phyloP scores from a whole-genome alignment of 2,113 vertebrate species.

The Carollia perspicillata region DNA sequence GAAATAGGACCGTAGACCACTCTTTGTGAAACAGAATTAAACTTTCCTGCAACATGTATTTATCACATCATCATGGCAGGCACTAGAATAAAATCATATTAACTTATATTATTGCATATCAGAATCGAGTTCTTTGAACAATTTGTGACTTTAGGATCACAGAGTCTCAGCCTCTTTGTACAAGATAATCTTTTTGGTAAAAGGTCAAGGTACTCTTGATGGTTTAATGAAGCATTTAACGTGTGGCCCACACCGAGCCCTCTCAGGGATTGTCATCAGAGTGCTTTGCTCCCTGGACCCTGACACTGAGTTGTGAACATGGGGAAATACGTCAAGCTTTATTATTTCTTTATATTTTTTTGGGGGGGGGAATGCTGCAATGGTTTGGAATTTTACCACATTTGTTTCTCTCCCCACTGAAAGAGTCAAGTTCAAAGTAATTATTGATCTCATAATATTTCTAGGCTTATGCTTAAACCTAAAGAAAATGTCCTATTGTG shows the following conservation, averaged over 20 bases:
- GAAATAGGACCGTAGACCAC: background rate
- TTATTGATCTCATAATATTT: background rate
- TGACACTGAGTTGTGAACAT: background rate
- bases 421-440: background rate
- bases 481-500: background rate
- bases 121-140: slow-evolving; percentile 15
- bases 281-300: slow-evolving; percentile 26
- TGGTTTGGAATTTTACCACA: background rate
- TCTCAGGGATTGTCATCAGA: slow-evolving; percentile 19
- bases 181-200: slow-evolving; percentile 47
- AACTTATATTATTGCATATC: background rate
- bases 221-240: slow-evolving; percentile 67
- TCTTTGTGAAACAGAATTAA: background rate
- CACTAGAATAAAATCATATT: slow-evolving; percentile 2
- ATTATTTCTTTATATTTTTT: slow-evolving; percentile 5
- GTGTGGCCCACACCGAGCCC: slow-evolving; percentile 38
- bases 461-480: background rate
- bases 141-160: slow-evolving; percentile 35
- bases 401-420: background rate
- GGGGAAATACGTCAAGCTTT: background rate
- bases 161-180: slow-evolving; percentile 25
- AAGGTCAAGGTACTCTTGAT: slow-evolving; percentile 56
- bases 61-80: background rate
- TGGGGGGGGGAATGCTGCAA: background rate
- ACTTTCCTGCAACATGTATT: background rate